phyloP scores from a whole-genome alignment of 2,888 invertebrate species.

The Rosalia funebris region DNA sequence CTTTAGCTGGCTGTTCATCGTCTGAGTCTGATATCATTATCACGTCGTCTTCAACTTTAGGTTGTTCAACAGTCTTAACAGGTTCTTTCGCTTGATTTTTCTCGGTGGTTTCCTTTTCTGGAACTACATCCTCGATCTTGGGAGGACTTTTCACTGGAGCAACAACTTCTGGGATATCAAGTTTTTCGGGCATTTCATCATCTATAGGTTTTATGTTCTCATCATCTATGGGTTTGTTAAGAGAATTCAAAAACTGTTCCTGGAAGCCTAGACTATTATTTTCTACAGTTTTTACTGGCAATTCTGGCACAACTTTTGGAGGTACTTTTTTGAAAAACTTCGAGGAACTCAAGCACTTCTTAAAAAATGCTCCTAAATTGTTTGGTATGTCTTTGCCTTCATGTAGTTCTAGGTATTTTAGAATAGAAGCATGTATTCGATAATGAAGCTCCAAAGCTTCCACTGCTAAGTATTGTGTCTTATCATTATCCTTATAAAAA shows the following conservation, averaged over 20 bases:
- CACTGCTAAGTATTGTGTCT: slow-evolving; percentile 83
- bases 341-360: slow-evolving; percentile 63
- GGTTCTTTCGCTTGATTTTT: slow-evolving; percentile 43
- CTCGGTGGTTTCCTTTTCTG: slow-evolving; percentile 4
- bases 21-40: slow-evolving; percentile 52
- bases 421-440: slow-evolving; percentile 87
- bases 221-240: slow-evolving; percentile 31
- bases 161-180: slow-evolving; percentile 1
- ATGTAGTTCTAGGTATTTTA: slow-evolving; percentile 84
- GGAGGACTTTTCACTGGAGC: neutral
- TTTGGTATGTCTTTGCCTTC: slow-evolving; percentile 75
- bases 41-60: slow-evolving; percentile 40
- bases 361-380: slow-evolving; percentile 71
- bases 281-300: slow-evolving; percentile 32
- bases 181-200: slow-evolving; percentile 6
- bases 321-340: slow-evolving; percentile 35
- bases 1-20: slow-evolving; percentile 23
- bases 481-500: slow-evolving; percentile 83
- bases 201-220: slow-evolving; percentile 15
- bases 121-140: neutral
- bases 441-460: slow-evolving; percentile 90
- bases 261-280: slow-evolving; percentile 41
- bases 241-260: slow-evolving; percentile 44
- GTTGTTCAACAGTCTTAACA: slow-evolving; percentile 34
- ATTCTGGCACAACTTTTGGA: slow-evolving; percentile 47